A percentile compares a stretch with the other conserved stretches of the same genome.
These are phyloP conservation scores for Porites lobata DNA, from an alignment of 92 coral and sea anemone species.

Conservation along the genomic window DNA sequence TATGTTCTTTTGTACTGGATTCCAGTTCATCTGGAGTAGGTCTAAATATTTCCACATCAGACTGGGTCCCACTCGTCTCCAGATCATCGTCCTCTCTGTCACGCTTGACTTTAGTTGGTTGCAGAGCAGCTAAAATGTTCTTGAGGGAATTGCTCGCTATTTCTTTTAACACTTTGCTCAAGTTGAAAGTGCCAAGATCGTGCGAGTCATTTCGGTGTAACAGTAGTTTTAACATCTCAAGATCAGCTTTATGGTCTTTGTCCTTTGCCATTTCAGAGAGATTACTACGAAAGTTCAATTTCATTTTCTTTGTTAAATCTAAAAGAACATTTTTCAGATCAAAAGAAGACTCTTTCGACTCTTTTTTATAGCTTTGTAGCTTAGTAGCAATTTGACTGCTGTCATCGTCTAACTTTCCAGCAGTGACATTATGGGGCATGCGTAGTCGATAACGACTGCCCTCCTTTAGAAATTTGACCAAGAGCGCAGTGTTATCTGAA, in stretches of 20 bases:
- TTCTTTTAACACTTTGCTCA: slow-evolving; percentile 39
- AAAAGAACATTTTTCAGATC: slow-evolving; percentile 21
- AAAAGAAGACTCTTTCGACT: not conserved
- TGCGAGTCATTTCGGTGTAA: slow-evolving; percentile 25
- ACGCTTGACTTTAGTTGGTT: slow-evolving; percentile 20
- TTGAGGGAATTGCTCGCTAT: slow-evolving; percentile 19
- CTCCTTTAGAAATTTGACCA: slow-evolving; percentile 37
- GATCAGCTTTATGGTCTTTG: not conserved
- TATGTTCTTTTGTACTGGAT: slow-evolving; percentile 2
- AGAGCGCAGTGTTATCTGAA: slow-evolving; percentile 26
- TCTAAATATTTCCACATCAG: slow-evolving; percentile 10
- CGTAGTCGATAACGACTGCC: slow-evolving; percentile 10
- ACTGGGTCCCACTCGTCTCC: not conserved
- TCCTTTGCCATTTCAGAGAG: not conserved
- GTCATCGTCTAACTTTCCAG: not conserved
- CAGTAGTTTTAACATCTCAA: slow-evolving; percentile 25
- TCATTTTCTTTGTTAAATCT: slow-evolving; percentile 27
- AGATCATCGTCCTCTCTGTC: not conserved
- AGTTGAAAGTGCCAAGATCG: slow-evolving; percentile 28
- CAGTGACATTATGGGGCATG: slow-evolving; percentile 16
- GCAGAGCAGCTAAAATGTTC: not conserved
- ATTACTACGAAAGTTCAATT: slow-evolving; percentile 7
- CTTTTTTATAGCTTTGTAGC: not conserved
- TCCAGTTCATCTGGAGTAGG: slow-evolving; percentile 18
- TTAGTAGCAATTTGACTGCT: not conserved